Base-by-base conservation (phyloP, 1,140 invertebrate species). In the Melitaea cinxia region DNA sequence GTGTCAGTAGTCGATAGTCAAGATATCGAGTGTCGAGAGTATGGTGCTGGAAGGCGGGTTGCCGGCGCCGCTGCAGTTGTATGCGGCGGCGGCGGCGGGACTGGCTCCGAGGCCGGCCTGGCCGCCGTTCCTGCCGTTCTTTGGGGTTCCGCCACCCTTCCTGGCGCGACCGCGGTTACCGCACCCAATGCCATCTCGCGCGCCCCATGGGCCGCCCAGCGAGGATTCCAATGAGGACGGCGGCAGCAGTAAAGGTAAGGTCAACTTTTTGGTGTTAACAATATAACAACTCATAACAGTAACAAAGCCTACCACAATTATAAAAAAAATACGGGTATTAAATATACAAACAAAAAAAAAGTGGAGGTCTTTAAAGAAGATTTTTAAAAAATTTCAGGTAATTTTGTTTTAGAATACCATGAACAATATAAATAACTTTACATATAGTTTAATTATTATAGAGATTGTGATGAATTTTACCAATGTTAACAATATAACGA, bases 161-260 rank as follows among this genome's bases (percentile, higher is more conserved):
- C 72, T 91, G 33, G 64, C 87, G 76, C 82, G 75, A 74, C 91
- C 74, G 56, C 81, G 74, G 78, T 83, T 82, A 17, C 85, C 85
- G 19, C 85, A 87, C 45, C 84, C 85, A 10, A 21, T 81, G 69
- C 80, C 83, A 12, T 58, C 73, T 12, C 68, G 86, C n/a, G 85
- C 86, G 15, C 83, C 85, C 0, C 87, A 89, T 54, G 88, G 85
- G 24, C 85, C 92, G 56, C 92, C 92, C n/a, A 93, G 92, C 61
- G 92, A 93, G 56, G 92, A 92, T 63, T 93, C 92, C 19, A 93
- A 93, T 65, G 92, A 93, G 67, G 92, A 93, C 75, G 91, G 92
- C 17, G 91, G 91, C 72, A 89, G 92, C 66, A 89, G 81, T 75
- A 90, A 90, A 85, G 88, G 88, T 89, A 83, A 17, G 72, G 59